Evolutionary conservation across 1,140 invertebrate species (phyloP).

Genomic region (Dendroctonus ponderosae): DNA sequence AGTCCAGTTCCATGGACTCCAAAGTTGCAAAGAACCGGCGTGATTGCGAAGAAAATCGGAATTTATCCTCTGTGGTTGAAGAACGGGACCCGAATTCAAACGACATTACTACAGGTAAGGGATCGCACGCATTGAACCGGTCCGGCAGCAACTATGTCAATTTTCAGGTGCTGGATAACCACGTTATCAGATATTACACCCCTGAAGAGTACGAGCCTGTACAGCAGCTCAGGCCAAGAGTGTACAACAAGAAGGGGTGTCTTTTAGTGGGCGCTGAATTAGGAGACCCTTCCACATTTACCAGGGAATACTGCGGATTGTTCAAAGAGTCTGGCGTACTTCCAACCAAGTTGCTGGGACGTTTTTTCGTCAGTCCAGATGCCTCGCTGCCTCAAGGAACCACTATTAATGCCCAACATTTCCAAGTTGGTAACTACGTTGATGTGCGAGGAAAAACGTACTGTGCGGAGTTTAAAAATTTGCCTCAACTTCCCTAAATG

Average conservation of each 20-base stretch:
- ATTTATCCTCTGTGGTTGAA: conserved; percentile 89
- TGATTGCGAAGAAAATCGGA: conserved; percentile 93
- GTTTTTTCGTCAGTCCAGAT: conserved; percentile 85
- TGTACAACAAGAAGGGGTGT: conserved; percentile 62
- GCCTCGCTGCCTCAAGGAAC: conserved; percentile 88
- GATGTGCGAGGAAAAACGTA: conserved; percentile 92
- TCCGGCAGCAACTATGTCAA: conserved; percentile 22
- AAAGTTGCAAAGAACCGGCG: conserved; percentile 68
- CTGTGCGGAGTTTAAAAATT: conserved; percentile 40
- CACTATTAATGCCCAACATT: conserved; percentile 85
- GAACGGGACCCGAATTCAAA: conserved; percentile 72
- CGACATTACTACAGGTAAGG: conserved; percentile 82
- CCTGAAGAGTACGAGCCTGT: conserved; percentile 74
- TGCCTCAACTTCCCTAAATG: conserved; percentile 15
- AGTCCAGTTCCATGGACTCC: conserved; percentile 62
- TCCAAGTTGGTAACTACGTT: conserved; percentile 84
- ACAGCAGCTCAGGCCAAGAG: conserved; percentile 50
- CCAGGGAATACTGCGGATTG: conserved; percentile 84
- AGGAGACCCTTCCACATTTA: conserved; percentile 81
- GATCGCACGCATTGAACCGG: not conserved
- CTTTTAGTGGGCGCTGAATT: conserved; percentile 88
- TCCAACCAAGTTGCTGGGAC: conserved; percentile 79
- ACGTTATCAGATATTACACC: conserved; percentile 89
- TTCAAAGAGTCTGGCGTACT: conserved; percentile 85
- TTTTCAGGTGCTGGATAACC: conserved; percentile 87